Conservation (phyloP, 1,140 invertebrate species). For the Macrosteles quadrilineatus region DNA sequence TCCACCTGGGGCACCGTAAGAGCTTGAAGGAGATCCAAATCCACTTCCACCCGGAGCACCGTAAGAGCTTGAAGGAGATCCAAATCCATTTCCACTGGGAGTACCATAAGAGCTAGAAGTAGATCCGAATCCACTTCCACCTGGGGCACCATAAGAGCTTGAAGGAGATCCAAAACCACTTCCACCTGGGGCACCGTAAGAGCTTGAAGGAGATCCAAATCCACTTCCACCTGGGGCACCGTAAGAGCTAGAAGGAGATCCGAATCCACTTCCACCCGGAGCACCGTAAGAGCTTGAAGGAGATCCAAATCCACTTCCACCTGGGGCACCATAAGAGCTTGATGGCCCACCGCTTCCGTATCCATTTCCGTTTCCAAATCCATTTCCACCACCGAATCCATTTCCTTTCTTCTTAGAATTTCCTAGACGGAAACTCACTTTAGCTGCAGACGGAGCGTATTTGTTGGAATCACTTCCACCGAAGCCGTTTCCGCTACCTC, state of each 20-base stretch:
- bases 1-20: conserved; percentile 41
- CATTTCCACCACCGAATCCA: conserved; percentile 12
- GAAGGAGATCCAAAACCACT: conserved; percentile 2
- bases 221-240: conserved; percentile 17
- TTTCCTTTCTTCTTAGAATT: background rate
- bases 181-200: background rate
- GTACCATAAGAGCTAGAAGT: conserved; percentile 32
- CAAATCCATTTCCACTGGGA: conserved; percentile 13
- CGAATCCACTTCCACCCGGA: background rate
- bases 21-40: conserved; percentile 38
- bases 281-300: background rate
- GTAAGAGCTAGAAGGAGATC: conserved; percentile 30
- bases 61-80: conserved; percentile 32
- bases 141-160: background rate
- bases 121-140: conserved; percentile 1
- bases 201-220: conserved; percentile 9
- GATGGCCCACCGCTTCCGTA: conserved; percentile 24
- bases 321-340: background rate
- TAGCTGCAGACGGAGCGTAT: conserved; percentile 7
- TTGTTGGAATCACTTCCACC: conserved; percentile 20
- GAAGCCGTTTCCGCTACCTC: conserved; percentile 10
- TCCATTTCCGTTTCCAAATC: conserved; percentile 4
- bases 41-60: conserved; percentile 6
- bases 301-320: conserved; percentile 4
- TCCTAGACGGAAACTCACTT: conserved; percentile 22